phyloP scores from a whole-genome alignment of 2,113 vertebrate genomes.

The Lipophrys pholis region DNA sequence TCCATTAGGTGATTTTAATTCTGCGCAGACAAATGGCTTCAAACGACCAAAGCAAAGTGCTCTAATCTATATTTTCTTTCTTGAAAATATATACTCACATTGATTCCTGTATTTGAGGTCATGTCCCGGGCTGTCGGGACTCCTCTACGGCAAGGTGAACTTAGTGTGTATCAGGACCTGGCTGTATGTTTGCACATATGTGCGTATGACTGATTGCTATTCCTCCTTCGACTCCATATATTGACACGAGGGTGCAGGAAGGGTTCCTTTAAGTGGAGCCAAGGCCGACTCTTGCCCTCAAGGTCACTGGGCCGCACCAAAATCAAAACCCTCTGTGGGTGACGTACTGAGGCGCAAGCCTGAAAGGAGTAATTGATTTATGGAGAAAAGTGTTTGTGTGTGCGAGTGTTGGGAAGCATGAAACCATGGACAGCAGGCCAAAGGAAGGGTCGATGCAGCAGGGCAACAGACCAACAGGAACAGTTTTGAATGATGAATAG shows the following conservation, averaged over 20 bases:
- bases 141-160: constrained; percentile 34
- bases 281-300: constrained; percentile 39
- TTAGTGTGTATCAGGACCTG: constrained; percentile 1
- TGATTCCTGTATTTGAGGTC: constrained; percentile 25
- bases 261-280: constrained; percentile 27
- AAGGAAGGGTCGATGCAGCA: constrained; percentile 2
- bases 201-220: constrained; percentile 33
- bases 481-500: not conserved
- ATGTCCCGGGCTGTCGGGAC: constrained; percentile 21
- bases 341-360: constrained; percentile 20
- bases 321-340: constrained; percentile 47
- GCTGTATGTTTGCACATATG: not conserved
- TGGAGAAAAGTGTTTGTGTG: not conserved
- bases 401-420: not conserved
- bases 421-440: not conserved
- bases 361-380: constrained; percentile 30
- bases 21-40: not conserved
- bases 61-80: constrained; percentile 22
- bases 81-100: constrained; percentile 36
- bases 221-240: constrained; percentile 38
- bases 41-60: not conserved
- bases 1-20: constrained; percentile 20
- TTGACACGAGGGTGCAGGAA: constrained; percentile 24
- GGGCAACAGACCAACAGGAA: not conserved
- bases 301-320: constrained; percentile 32